phyloP scores from a whole-genome alignment of 2,113 vertebrate genomes.

The Lonchura striata region DNA sequence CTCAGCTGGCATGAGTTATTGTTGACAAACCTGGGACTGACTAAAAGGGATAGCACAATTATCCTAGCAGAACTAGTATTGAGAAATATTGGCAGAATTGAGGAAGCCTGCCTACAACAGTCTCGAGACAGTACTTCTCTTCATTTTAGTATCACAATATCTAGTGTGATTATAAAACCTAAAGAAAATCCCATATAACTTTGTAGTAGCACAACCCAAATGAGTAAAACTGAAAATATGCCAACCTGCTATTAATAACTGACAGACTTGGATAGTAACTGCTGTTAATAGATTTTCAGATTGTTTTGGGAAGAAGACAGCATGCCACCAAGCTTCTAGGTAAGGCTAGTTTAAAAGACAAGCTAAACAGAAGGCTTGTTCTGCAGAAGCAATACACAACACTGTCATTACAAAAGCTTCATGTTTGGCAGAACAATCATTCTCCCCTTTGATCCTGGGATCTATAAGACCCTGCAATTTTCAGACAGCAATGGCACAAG shows the following conservation, averaged over 20 bases:
- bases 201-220: neutral
- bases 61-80: neutral
- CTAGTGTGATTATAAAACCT: neutral
- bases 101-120: neutral
- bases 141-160: neutral
- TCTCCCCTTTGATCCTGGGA: slow-evolving; percentile 37
- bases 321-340: slow-evolving; percentile 24
- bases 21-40: neutral
- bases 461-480: slow-evolving; percentile 62
- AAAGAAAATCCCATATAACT: slow-evolving; percentile 27
- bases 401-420: slow-evolving; percentile 33
- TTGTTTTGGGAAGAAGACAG: slow-evolving; percentile 36
- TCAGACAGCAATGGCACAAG: slow-evolving; percentile 51
- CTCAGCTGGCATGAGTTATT: neutral
- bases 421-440: slow-evolving; percentile 49
- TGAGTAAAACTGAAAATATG: slow-evolving; percentile 19
- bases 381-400: slow-evolving; percentile 18
- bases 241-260: slow-evolving; percentile 27
- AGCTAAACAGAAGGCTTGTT: slow-evolving; percentile 18
- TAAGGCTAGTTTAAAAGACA: slow-evolving; percentile 31
- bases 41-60: neutral
- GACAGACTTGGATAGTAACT: neutral
- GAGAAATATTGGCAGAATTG: neutral
- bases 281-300: neutral
- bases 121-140: neutral